Base-by-base conservation (phyloP, 2,888 invertebrate species). In the Eulithis prunata region DNA sequence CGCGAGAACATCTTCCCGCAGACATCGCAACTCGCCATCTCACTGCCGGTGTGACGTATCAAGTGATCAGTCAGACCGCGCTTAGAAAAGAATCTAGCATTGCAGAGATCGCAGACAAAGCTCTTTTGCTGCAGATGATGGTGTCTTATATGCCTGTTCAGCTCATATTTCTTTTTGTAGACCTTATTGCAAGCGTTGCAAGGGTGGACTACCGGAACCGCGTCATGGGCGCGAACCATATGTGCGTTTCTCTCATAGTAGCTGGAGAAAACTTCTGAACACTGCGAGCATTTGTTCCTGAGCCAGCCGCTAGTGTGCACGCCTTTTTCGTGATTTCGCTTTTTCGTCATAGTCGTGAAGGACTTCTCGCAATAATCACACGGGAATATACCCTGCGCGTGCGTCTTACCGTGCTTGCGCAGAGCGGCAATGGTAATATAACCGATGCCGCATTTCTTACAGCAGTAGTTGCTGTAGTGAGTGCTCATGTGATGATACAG, bases 291-390 rank as follows among this genome's bases (percentile, higher is more conserved):
- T 75, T 89, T 94, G 85, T 80, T 94, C 74, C 86, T 83, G 70
- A 85, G 75, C 94, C 86, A 94, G 0, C 92, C 94, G 1, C 91
- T 88, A 0, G 84, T 89, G 64, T 93, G 93, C 0, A 92, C 93
- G 0, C 93, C 93, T 62, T 90, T 91, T 11, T 91, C 89, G 69
- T 93, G 93, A 57, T 93, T 91, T 0, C 87, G 76, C 64, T 91
- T 92, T 73, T 93, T 93, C 0, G 88, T 90, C 1, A 91, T 73
- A 0, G 94, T 92, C 4, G 94, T 93, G 77, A 94, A 94, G 10
- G 88, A 82, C 75, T 94, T 94, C 0, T 90, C 92, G 72, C 94
- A 94, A 53, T 82, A 90, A 14, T 87, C 88, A 74, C 94, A 94
- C 0, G 93, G 94, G 69, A 94, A 95, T 56, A 93, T 86, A 7